Evolutionary conservation across 2,113 vertebrate genomes (phyloP).

Genomic region (Salminus brasiliensis): DNA sequence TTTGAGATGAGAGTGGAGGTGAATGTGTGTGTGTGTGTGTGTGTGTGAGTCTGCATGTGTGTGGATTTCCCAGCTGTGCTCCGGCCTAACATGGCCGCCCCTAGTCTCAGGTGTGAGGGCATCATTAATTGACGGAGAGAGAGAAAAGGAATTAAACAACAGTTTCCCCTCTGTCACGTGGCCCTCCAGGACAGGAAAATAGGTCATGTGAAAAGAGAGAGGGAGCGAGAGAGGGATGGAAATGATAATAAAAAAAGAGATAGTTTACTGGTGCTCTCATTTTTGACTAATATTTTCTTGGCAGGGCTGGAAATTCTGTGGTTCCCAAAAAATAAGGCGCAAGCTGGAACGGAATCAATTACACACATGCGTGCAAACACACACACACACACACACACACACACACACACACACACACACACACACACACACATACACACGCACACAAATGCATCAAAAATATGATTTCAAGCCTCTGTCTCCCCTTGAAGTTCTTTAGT

Average conservation of each 20-base stretch:
- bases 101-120: slow-evolving; percentile 75
- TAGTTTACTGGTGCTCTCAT: slow-evolving; percentile 26
- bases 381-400: not conserved
- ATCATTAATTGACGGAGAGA: slow-evolving; percentile 75
- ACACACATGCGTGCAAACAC: slow-evolving; percentile 7
- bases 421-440: not conserved
- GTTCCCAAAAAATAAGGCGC: slow-evolving; percentile 42
- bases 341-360: slow-evolving; percentile 44
- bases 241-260: not conserved
- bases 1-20: not conserved
- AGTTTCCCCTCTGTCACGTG: slow-evolving; percentile 30
- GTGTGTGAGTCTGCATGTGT: slow-evolving; percentile 6
- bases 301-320: slow-evolving; percentile 14
- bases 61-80: slow-evolving; percentile 59
- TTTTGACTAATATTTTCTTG: slow-evolving; percentile 41
- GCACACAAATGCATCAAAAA: slow-evolving; percentile 37
- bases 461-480: slow-evolving; percentile 70
- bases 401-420: not conserved
- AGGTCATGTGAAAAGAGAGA: slow-evolving; percentile 45
- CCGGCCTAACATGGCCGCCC: slow-evolving; percentile 23
- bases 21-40: not conserved
- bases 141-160: slow-evolving; percentile 59
- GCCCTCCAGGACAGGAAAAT: slow-evolving; percentile 43
- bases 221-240: not conserved
- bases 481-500: slow-evolving; percentile 94